Base-by-base conservation (phyloP, 35 echinoderm and acorn worm genomes). In the Amphiura filiformis region DNA sequence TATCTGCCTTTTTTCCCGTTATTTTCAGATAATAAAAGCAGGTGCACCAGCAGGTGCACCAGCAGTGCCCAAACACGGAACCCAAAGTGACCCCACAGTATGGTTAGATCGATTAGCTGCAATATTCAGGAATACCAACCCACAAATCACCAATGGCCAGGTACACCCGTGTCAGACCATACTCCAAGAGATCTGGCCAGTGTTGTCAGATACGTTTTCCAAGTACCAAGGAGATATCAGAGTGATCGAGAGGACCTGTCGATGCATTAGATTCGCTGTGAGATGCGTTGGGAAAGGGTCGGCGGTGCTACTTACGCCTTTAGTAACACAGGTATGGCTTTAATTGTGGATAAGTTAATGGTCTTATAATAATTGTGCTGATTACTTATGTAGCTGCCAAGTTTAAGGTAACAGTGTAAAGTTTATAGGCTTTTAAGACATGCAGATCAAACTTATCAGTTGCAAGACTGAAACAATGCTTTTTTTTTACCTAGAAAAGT, bases 81-180 rank as follows among this genome's bases (percentile, higher is more conserved):
- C 44, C 7, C 7, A 52, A 14, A 89, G 65, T 20, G 96, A 98
- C 39, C 96, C 93, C 0, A 84, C 90, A 0, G 26, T 94, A n/a
- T 99, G 96, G 96, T 70, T 99, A 41, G 96, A 99, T 39, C 90
- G 96, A 87, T 57, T 99, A 65, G 93, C 96, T 84, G 90, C 93
- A 87, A 94, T 99, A 87, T 99, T 99, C 85, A 94, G 96, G 81
- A 86, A 99, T 65, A 94, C 96, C n/a, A 94, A 87, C 41, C 83
- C 93, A 20, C 79, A 20, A 2, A 81, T 94, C 32, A 90, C 57
- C 23, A 99, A 99, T 39, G 96, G 96, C 23, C 93, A 99, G 39
- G 40, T 84, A 0, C 96, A 99, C 84, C 96, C 96, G 0, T 99
- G 96, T 42, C 89, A 91, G 1, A 83, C 91, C 28, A 39, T 94